Percentiles rank a stretch among this genome's conserved stretches.
Evolutionary conservation across 2,113 vertebrate genomes (phyloP).

Genomic region (Pachyramphus minor): DNA sequence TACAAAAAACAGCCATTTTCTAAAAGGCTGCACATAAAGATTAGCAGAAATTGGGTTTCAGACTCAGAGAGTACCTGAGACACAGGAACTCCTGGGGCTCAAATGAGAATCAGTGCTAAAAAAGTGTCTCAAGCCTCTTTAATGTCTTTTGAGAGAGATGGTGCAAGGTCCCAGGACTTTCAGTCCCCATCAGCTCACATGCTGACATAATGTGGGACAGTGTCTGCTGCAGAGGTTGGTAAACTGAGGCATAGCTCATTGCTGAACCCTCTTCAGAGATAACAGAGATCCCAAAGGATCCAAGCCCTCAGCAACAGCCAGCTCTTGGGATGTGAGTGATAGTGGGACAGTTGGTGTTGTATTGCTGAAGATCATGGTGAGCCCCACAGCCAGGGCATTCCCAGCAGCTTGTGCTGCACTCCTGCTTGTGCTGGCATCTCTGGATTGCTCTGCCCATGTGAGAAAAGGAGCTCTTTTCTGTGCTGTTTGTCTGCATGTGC

Average conservation of each 20-base stretch:
- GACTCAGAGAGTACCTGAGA: background rate
- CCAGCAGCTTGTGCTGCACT: background rate
- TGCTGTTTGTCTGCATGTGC: background rate
- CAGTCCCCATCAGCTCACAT: background rate
- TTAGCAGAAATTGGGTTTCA: background rate
- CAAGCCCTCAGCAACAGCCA: background rate
- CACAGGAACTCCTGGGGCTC: background rate
- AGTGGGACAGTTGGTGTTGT: too few relatives aligned
- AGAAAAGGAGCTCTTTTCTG: background rate
- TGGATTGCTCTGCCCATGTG: background rate
- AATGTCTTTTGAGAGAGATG: background rate
- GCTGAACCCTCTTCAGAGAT: background rate
- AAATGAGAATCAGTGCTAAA: background rate
- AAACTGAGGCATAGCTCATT: background rate
- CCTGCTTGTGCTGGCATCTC: background rate
- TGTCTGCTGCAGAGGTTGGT: background rate
- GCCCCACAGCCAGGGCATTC: background rate
- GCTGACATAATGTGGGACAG: accelerated
- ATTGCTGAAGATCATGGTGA: background rate
- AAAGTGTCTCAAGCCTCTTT: background rate
- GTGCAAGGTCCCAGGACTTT: background rate
- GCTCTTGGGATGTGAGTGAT: background rate
- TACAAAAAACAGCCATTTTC: background rate
- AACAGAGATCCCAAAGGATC: background rate
- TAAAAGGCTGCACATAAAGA: background rate